Evolutionary conservation across 2,113 vertebrate species (phyloP).

Genomic region (Pavo muticus): DNA sequence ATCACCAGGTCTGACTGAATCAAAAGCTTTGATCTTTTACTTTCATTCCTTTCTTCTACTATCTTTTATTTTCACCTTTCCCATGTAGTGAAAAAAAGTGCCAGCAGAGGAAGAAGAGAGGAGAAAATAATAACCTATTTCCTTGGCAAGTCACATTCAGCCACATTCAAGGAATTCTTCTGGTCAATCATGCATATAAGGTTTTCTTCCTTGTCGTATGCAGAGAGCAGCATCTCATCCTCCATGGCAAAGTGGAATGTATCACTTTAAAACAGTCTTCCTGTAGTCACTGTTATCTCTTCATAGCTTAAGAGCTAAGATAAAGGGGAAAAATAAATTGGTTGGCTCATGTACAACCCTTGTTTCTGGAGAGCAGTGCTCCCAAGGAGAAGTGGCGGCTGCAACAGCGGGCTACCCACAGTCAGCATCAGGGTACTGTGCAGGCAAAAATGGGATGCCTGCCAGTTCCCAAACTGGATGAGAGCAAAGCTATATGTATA

Average conservation of each 20-base stretch:
- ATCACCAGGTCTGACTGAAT: not conserved
- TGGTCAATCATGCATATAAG: not conserved
- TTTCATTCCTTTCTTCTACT: not conserved
- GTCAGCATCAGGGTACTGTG: not conserved
- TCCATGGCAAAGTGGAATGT: not conserved
- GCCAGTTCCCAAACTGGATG: not conserved
- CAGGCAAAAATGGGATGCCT: not conserved
- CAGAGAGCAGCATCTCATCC: not conserved
- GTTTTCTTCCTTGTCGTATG: not conserved
- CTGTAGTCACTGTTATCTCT: not conserved
- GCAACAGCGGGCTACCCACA: not conserved
- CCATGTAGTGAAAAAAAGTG: not conserved
- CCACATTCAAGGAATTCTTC: not conserved
- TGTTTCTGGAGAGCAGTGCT: not conserved
- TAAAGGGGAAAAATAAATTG: not conserved
- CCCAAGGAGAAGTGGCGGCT: not conserved
- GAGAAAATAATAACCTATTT: not conserved
- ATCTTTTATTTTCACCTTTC: not conserved
- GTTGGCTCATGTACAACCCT: not conserved
- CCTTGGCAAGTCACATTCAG: not conserved
- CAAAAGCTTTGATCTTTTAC: not conserved
- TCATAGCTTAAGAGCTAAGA: not conserved
- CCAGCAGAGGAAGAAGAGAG: not conserved
- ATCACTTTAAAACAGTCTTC: not conserved
- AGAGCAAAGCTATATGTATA: conserved; percentile 1